Evolutionary conservation across 92 coral and sea anemone genomes (phyloP), one percentile per base, ranked within the genome.

Genomic region (Chrysogorgia sp.): DNA sequence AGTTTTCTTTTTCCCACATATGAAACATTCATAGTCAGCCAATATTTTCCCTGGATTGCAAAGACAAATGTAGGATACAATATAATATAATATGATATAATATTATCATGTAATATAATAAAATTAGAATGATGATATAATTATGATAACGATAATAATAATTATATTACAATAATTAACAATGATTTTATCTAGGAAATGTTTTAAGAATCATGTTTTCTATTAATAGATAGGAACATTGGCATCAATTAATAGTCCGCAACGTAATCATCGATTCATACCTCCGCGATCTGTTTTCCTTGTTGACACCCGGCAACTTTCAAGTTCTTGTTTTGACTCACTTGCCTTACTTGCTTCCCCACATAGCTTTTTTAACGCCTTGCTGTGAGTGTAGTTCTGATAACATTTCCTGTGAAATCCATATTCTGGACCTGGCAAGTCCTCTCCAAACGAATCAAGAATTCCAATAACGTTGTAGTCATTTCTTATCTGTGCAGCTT

Each of bases 201-300:
- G n/a, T n/a, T n/a, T n/a, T n/a, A n/a, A n/a, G n/a, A n/a, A n/a
- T n/a, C n/a, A n/a, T n/a, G n/a, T n/a, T n/a, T n/a, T n/a, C n/a
- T n/a, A n/a, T n/a, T n/a, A n/a, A n/a, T n/a, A n/a, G n/a, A n/a
- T n/a, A n/a, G n/a, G n/a, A n/a, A n/a, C n/a, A n/a, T n/a, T n/a
- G n/a, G n/a, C n/a, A n/a, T n/a, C n/a, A n/a, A n/a, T n/a, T n/a
- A n/a, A 12, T 37, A 37, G 43, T 12, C 43, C 12, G 26, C 21
- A 52, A 23, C 17, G 26, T 17, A 52, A 52, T 23, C 21, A 52
- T 17, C 26, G 8, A 52, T 17, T 17, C 74, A 66, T 29, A 66
- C 74, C 50, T 66, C 52, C 74, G 23, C 74, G 74, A 66, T 66
- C 74, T 43, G 50, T 34, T 31, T 66, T 66, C 26, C 74, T 40